These are phyloP conservation scores for Tiliacea aurago DNA, from an alignment of 2,888 invertebrate genomes.

Conservation along the genomic window DNA sequence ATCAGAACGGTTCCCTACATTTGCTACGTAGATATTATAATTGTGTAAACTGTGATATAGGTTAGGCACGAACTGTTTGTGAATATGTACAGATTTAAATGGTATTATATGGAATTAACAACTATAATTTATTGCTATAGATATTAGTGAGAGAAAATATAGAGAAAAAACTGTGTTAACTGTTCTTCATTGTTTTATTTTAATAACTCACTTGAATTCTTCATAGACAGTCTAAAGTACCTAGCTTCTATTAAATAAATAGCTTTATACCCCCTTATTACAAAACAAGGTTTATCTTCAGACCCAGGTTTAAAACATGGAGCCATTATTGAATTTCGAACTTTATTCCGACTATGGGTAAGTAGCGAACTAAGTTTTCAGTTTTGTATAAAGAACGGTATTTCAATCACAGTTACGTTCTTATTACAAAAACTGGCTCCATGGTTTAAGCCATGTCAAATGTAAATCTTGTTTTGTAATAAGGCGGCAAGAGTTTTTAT, in stretches of 20 bases:
- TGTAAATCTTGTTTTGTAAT: no score
- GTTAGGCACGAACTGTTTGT: conserved; percentile 66
- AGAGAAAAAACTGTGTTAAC: conserved; percentile 79
- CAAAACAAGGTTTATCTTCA: no score
- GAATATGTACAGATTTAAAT: conserved; percentile 79
- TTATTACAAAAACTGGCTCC: no score
- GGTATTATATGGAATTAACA: conserved; percentile 67
- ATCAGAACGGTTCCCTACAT: conserved; percentile 55
- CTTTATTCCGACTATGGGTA: no score
- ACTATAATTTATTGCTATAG: conserved; percentile 81
- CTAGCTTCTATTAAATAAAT: not conserved
- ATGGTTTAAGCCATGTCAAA: no score
- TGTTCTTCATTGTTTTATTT: conserved; percentile 71
- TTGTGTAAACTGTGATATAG: conserved; percentile 71
- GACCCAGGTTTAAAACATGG: no score
- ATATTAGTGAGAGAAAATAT: conserved; percentile 77
- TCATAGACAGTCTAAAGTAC: not conserved
- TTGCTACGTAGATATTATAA: conserved; percentile 61
- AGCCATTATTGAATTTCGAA: no score
- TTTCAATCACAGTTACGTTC: no score
- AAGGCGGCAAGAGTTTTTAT: not conserved
- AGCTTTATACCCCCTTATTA: no score
- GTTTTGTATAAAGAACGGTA: no score
- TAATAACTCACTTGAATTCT: no score
- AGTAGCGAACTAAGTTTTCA: no score